Conservation (phyloP, 2,888 invertebrate genomes). For the Diadegma fenestrale region DNA sequence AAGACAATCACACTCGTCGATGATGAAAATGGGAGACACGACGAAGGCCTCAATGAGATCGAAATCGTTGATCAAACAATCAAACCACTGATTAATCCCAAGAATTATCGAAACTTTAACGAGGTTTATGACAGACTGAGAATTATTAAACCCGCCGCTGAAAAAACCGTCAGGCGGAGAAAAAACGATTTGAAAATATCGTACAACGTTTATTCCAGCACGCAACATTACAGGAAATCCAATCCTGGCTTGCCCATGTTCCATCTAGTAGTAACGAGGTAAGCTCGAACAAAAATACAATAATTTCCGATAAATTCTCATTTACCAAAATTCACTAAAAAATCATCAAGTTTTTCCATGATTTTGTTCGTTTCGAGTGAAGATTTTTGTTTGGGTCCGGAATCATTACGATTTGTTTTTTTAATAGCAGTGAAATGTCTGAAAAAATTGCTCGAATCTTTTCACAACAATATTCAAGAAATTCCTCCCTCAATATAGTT, state of each 20-base stretch:
- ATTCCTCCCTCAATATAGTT: too few species aligned
- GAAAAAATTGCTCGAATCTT: too few species aligned
- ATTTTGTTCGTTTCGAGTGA: too few species aligned
- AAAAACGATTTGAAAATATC: constrained; percentile 79
- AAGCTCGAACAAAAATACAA: constrained; percentile 26
- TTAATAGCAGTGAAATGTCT: too few species aligned
- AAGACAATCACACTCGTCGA: constrained; percentile 83
- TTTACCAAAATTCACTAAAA: too few species aligned
- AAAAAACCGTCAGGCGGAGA: constrained; percentile 77
- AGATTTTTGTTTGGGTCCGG: too few species aligned
- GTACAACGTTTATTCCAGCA: constrained; percentile 80
- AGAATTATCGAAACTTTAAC: constrained; percentile 73
- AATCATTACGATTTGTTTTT: too few species aligned
- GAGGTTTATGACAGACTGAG: constrained; percentile 79
- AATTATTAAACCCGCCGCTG: constrained; percentile 80
- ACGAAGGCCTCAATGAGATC: constrained; percentile 76
- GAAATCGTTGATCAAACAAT: constrained; percentile 78
- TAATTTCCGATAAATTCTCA: too few species aligned
- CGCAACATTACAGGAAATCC: constrained; percentile 77
- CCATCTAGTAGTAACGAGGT: constrained; percentile 81
- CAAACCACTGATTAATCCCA: constrained; percentile 77
- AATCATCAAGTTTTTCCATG: neutral
- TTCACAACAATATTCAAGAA: too few species aligned
- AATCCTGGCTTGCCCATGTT: constrained; percentile 80
- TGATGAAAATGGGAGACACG: constrained; percentile 73